Conservation (phyloP, 2,888 invertebrate genomes). For the Philereme transversata region DNA sequence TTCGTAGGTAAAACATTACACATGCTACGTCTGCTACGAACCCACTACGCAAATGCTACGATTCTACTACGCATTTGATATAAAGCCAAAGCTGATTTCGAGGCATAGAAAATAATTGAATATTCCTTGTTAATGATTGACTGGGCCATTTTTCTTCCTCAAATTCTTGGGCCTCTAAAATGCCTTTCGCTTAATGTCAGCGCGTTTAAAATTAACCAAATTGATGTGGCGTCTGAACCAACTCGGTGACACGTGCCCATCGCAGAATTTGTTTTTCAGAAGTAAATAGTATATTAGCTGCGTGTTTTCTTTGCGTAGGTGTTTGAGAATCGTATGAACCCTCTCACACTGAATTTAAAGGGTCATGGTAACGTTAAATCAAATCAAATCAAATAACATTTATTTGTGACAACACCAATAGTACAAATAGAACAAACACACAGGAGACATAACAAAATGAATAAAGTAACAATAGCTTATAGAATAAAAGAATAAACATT, state of each 20-base stretch:
- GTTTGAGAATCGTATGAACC: too few relatives aligned
- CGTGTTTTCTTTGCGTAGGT: too few relatives aligned
- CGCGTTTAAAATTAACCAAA: slow-evolving; percentile 37
- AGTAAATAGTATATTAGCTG: not conserved
- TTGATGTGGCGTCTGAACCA: slow-evolving; percentile 33
- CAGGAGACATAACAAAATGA: too few relatives aligned
- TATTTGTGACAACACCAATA: too few relatives aligned
- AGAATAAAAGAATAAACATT: too few relatives aligned
- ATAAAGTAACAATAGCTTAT: too few relatives aligned
- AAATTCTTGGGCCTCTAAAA: slow-evolving; percentile 13
- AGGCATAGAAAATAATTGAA: not conserved
- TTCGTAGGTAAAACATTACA: too few relatives aligned
- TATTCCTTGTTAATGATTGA: too few relatives aligned
- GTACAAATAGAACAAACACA: too few relatives aligned
- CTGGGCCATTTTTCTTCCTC: slow-evolving; percentile 1
- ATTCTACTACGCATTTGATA: not conserved
- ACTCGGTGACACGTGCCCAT: slow-evolving; percentile 26
- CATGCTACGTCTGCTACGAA: not conserved
- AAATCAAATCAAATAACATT: too few relatives aligned
- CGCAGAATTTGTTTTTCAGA: not conserved
- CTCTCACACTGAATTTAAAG: too few relatives aligned
- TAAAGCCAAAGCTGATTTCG: not conserved
- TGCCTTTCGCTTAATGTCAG: slow-evolving; percentile 21
- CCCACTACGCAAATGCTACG: not conserved
- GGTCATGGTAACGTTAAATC: too few relatives aligned